Conservation (phyloP, 2,888 invertebrate genomes). For the Spodoptera littoralis region DNA sequence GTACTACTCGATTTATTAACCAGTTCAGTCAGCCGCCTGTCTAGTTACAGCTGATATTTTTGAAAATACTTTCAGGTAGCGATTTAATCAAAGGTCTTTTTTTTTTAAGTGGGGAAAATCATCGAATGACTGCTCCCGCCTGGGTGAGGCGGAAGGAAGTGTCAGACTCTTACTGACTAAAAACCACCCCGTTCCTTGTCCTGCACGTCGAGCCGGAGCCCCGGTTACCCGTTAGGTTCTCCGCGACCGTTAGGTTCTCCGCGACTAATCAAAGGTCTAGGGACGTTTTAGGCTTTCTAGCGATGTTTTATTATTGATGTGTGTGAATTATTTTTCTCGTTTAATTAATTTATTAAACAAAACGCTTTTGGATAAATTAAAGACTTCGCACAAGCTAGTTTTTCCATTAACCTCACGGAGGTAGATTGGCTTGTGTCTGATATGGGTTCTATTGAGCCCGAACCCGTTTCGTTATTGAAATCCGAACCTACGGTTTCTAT, state of each 20-base stretch:
- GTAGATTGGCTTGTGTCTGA: slow-evolving; percentile 36
- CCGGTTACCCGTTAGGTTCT: too few relatives aligned
- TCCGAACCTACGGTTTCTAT: slow-evolving; percentile 35
- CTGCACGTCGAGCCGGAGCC: too few relatives aligned
- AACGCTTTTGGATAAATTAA: slow-evolving; percentile 18
- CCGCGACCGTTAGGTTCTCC: too few relatives aligned
- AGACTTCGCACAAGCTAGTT: slow-evolving; percentile 13
- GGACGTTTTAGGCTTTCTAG: neutral
- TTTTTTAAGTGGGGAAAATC: too few relatives aligned
- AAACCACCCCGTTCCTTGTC: too few relatives aligned
- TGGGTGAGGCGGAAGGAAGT: too few relatives aligned
- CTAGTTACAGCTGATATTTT: slow-evolving; percentile 32
- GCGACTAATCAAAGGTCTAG: too few relatives aligned
- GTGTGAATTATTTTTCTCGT: slow-evolving; percentile 10
- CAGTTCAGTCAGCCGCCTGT: slow-evolving; percentile 28
- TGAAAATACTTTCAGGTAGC: slow-evolving; percentile 28
- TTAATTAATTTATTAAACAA: slow-evolving; percentile 16
- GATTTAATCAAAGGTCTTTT: slow-evolving; percentile 48
- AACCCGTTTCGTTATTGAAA: slow-evolving; percentile 21
- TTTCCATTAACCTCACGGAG: slow-evolving; percentile 19
- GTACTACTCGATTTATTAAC: slow-evolving; percentile 45
- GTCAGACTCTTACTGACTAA: too few relatives aligned
- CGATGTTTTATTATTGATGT: slow-evolving; percentile 13
- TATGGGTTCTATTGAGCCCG: slow-evolving; percentile 26
- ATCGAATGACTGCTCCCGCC: too few relatives aligned